Evolutionary conservation across 2,888 invertebrate species (phyloP), one percentile per base, ranked within the genome.

Genomic region (Melinaea marsaeus): DNA sequence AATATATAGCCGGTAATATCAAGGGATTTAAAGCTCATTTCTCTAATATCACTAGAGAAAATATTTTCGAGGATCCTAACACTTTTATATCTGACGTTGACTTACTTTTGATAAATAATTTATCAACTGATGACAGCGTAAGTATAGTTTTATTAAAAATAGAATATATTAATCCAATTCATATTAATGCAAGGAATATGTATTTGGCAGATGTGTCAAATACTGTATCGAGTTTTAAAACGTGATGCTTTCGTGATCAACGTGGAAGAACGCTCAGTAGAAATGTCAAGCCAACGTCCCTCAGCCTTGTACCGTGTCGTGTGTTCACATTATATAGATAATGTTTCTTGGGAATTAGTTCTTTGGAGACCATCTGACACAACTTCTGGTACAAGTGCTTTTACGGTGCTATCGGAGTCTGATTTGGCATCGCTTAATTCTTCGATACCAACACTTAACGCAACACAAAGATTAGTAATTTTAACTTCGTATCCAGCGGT

Each of bases 401-500:
- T 77, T 2, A 72, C 79, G 11, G 70, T 79, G 0, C 70, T 74
- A 32, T 68, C 71, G 9, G 51, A 64, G 51, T 71, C 71, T 4
- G 79, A 79, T 46, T 47, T 80, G 2, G 48, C 64, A 34, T 58
- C 72, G 11, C 61, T 79, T 2, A 62, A 65, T 13, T 67, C 71
- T 6, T 68, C 73, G 4, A 66, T 72, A 58, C 62, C 70, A 11
- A 62, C 68, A 34, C 61, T 80, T 4, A 72, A 73, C 3, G 58
- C 62, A 6, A 46, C 68, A 57, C 78, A 78, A 47, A 75, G 72
- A 60, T 64, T 80, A 0, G 57, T 79, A 7, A 68, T 81, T 3
- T 63, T 79, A 0, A 70, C 79, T 2, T 67, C 72, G 2, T 76
- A 79, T 60, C 81, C 80, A n/a, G 65, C 76, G 33, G 67, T 73